Conservation (phyloP, 1,140 invertebrate genomes). For the Caligus rogercresseyi region DNA sequence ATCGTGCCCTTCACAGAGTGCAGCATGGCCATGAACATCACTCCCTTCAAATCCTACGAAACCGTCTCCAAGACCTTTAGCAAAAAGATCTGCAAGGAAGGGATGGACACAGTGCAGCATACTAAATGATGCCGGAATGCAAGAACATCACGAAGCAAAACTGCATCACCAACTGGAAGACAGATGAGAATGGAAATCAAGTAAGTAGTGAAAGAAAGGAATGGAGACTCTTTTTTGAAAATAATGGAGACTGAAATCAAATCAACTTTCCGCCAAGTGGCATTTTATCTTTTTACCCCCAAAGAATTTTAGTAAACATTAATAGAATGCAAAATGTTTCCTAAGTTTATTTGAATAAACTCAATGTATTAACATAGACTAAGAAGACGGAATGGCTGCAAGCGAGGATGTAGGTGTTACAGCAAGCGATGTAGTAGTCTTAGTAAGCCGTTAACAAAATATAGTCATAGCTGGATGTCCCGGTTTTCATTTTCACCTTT, state of each 20-base stretch:
- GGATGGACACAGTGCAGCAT: conserved; percentile 16
- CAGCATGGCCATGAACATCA: conserved; percentile 9
- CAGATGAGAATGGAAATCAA: conserved; percentile 16
- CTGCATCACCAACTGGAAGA: conserved; percentile 19
- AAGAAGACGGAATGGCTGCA: too few species aligned
- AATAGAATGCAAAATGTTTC: too few species aligned
- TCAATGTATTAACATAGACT: too few species aligned
- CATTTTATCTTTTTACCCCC: not conserved
- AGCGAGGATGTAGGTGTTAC: too few species aligned
- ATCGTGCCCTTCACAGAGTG: conserved; percentile 20
- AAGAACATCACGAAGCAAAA: conserved; percentile 19
- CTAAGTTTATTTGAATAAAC: too few species aligned
- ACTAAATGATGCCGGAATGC: conserved; percentile 19
- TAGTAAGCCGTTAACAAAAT: too few species aligned
- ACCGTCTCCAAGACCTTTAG: conserved; percentile 10
- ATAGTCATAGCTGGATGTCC: too few species aligned
- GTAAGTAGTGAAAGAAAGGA: conserved; percentile 1
- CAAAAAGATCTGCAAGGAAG: conserved; percentile 15
- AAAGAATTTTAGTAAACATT: not conserved
- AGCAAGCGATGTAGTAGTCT: too few species aligned
- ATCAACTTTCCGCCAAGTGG: too few species aligned
- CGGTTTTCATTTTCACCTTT: too few species aligned
- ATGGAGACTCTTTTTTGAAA: not conserved
- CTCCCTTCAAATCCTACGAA: conserved; percentile 13
- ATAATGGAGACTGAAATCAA: not conserved